Conservation (phyloP, 2,113 vertebrate species). For the Connochaetes taurinus region DNA sequence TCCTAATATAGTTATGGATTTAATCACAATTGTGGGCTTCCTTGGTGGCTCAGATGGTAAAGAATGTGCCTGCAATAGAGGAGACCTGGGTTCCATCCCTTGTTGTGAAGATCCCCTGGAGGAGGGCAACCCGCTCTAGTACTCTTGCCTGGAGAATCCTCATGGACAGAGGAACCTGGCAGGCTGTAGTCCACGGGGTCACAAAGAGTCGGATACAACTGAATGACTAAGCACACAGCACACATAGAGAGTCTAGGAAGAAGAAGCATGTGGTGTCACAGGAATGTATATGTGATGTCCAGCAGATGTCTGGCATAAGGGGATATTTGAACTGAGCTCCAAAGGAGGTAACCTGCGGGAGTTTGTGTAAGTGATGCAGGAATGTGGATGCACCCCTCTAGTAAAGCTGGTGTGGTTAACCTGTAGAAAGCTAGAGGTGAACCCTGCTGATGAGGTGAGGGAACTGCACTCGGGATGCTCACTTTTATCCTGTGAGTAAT, state of each 20-base stretch:
- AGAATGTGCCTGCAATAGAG: not conserved
- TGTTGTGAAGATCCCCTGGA: not conserved
- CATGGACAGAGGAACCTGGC: not conserved
- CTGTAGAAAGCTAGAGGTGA: not conserved
- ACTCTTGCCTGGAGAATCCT: not conserved
- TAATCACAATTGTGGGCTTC: not conserved
- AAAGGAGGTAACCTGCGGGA: not conserved
- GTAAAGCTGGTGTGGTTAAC: not conserved
- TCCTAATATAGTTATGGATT: too few species aligned
- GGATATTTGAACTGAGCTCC: not conserved
- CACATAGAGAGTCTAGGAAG: not conserved
- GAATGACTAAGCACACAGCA: not conserved
- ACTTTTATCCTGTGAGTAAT: not conserved
- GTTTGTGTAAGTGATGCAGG: not conserved
- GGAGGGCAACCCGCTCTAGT: not conserved
- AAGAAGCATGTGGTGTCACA: not conserved
- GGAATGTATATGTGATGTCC: not conserved
- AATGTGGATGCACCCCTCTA: not conserved
- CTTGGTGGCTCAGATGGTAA: not conserved
- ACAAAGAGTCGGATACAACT: not conserved
- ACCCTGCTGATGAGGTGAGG: not conserved
- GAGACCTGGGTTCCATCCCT: not conserved
- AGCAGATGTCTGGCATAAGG: not conserved
- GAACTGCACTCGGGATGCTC: not conserved
- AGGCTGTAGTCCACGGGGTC: not conserved